Base-by-base conservation (phyloP, 2,797 vertebrate genomes). In the Delichon dasypus region DNA sequence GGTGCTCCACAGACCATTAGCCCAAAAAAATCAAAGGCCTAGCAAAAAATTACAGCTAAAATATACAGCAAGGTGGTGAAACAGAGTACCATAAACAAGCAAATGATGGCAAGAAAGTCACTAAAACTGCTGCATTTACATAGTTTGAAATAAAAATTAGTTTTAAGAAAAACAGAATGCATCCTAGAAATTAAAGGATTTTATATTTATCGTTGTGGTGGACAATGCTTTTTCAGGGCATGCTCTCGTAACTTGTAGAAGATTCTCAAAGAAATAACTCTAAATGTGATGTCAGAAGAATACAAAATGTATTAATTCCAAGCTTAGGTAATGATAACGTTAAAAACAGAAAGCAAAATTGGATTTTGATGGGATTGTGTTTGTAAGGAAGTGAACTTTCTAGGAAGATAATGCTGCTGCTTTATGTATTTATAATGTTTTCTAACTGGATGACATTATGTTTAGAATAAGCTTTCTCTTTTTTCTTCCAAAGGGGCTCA, bases 351-450 rank as follows among this genome's bases (percentile, higher is more conserved):
- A 15, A 66, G 7, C 11, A 40, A 87, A 76, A 62, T 8, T 30
- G 29, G n/a, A 64, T 94, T 88, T 82, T 70, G 40, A 90, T 76
- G 38, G 36, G 15, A 40, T 70, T 91, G 44, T 66, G 13, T 76
- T 83, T 60, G 36, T 20, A 64, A 75, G 47, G 30, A 27, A 81
- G 13, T 60, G 47, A 66, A 64, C 48, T 67, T 93, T 67, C 86
- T 65, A 60, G 60, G 79, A 78, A 84, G 20, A 5, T 75, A 77
- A 66, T 58, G n/a, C 13, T 70, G 29, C 25, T 12, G 13, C 23
- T 83, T 88, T 88, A 77, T 67, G 93, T 92, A 82, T 93, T 94
- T 47, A 84, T 84, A 70, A 54, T 19, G 10, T 85, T 94, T 94
- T 90, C 80, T 86, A 88, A 84, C 54, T 58, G 44, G 23, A 73